A percentile compares a stretch with the other conserved stretches of the same genome.
Evolutionary conservation across 2,797 vertebrate genomes (phyloP).

Genomic region (Poecilia velifera): DNA sequence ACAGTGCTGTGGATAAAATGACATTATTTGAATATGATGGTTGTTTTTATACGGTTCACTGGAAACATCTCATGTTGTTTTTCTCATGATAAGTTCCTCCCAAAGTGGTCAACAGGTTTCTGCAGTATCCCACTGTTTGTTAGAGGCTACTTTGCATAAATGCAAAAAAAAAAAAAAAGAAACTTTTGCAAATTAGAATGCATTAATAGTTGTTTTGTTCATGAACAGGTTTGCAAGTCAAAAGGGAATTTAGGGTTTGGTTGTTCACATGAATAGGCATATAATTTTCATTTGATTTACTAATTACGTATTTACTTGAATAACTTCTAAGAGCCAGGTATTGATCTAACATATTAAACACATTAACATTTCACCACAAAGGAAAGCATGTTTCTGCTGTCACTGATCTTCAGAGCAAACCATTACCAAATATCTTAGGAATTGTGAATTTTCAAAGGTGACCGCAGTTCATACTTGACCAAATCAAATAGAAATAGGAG

Average conservation of each 20-base stretch:
- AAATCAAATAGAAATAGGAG: slow-evolving; percentile 51
- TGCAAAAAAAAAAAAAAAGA: slow-evolving; percentile 12
- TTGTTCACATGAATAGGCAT: slow-evolving; percentile 3
- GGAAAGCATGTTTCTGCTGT: slow-evolving; percentile 26
- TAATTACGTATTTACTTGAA: slow-evolving; percentile 17
- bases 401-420: not conserved
- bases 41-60: slow-evolving; percentile 13
- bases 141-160: slow-evolving; percentile 23
- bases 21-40: slow-evolving; percentile 50
- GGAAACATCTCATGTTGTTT: slow-evolving; percentile 8
- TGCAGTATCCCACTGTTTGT: slow-evolving; percentile 5
- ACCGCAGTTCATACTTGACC: slow-evolving; percentile 43
- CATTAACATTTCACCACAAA: slow-evolving; percentile 16
- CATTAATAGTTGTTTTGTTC: slow-evolving; percentile 8
- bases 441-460: slow-evolving; percentile 27
- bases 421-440: slow-evolving; percentile 29
- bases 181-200: slow-evolving; percentile 38
- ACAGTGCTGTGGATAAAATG: slow-evolving; percentile 5
- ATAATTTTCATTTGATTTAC: slow-evolving; percentile 16
- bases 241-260: slow-evolving; percentile 14
- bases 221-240: slow-evolving; percentile 4
- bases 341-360: slow-evolving; percentile 15
- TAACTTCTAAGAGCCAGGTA: not conserved
- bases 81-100: not conserved
- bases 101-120: slow-evolving; percentile 28